These are phyloP conservation scores for Bufotes viridis DNA, from an alignment of 2,797 vertebrate species.

Conservation along the genomic window DNA sequence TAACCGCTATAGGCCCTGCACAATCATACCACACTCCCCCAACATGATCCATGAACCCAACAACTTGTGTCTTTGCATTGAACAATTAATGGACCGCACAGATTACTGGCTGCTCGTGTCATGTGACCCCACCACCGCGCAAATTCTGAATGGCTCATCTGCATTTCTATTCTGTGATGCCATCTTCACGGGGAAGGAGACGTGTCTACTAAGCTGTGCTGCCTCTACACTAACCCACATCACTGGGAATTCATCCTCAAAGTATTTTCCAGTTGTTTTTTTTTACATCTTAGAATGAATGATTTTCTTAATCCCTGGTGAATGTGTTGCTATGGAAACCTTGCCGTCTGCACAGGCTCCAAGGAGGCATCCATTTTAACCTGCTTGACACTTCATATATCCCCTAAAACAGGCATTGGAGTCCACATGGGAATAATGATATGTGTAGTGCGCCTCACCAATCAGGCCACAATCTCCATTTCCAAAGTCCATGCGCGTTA, in stretches of 20 bases:
- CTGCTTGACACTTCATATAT: slow-evolving; percentile 42
- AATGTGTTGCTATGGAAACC: slow-evolving; percentile 46
- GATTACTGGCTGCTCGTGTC: neutral
- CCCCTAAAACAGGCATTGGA: neutral
- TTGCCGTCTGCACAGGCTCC: slow-evolving; percentile 6
- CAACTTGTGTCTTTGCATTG: too few relatives aligned
- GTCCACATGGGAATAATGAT: neutral
- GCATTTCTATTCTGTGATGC: neutral
- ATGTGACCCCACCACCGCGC: neutral
- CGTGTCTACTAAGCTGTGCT: neutral
- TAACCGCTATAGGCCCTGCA: neutral
- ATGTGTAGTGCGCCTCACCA: neutral
- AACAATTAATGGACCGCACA: neutral
- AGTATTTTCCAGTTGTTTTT: neutral
- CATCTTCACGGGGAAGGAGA: neutral
- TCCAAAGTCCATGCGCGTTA: neutral
- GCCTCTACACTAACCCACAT: neutral
- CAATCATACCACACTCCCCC: too few relatives aligned
- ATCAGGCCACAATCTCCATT: neutral
- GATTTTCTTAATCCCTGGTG: slow-evolving; percentile 45
- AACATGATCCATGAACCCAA: neutral
- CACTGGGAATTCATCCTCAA: neutral
- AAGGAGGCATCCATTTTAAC: slow-evolving; percentile 21
- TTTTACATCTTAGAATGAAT: slow-evolving; percentile 33
- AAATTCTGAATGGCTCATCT: neutral